Evolutionary conservation across 2,797 vertebrate genomes (phyloP).

Genomic region (Steatocranus sp.): DNA sequence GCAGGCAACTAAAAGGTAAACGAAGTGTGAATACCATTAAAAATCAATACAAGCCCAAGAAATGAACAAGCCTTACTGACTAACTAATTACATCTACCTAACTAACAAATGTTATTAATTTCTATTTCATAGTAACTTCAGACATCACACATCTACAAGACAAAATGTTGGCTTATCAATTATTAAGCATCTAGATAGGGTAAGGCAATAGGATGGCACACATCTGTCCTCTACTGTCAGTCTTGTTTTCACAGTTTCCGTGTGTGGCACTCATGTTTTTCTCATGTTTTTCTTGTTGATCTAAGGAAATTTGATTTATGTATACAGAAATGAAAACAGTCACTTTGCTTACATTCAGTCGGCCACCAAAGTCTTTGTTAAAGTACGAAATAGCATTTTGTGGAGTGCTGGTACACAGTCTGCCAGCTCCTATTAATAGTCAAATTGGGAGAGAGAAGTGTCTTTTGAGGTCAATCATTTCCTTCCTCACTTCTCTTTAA

Average conservation of each 20-base stretch:
- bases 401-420: slow-evolving; percentile 43
- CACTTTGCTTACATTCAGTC: slow-evolving; percentile 7
- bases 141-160: not conserved
- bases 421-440: slow-evolving; percentile 69
- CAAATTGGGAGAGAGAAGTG: slow-evolving; percentile 40
- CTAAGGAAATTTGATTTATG: not conserved
- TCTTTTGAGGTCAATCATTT: slow-evolving; percentile 71
- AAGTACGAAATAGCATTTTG: slow-evolving; percentile 40
- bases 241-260: not conserved
- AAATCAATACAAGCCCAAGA: not conserved
- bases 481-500: slow-evolving; percentile 48
- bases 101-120: not conserved
- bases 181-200: too few relatives aligned
- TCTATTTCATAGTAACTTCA: not conserved
- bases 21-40: not conserved
- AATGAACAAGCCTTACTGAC: not conserved
- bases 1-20: not conserved
- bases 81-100: not conserved
- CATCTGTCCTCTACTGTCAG: not conserved
- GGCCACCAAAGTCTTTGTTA: slow-evolving; percentile 25
- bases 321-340: not conserved
- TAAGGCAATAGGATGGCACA: not conserved
- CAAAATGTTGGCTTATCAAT: not conserved
- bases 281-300: not conserved
- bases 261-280: not conserved